Base-by-base conservation (phyloP, 2,888 invertebrate genomes). In the Luffia ferchaultella region DNA sequence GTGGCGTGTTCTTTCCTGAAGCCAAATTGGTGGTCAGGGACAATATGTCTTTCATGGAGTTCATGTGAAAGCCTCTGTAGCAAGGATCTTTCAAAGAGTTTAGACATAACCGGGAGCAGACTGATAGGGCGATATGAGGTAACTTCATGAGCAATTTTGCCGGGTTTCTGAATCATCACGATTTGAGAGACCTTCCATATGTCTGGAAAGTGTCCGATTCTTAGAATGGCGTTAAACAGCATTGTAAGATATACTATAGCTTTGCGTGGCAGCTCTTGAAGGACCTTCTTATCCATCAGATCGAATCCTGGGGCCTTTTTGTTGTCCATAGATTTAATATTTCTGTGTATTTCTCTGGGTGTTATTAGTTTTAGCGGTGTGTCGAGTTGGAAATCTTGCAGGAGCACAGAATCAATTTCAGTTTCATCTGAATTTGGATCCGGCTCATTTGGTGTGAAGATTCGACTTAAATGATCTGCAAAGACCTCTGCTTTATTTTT, bases 141-240 rank as follows among this genome's bases (percentile, higher is more conserved):
- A 2, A 42, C 42, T n/a, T 55, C 53, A 16, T 57, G 12, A 2
- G 45, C 16, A 7, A 51, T 50, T 46, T 60, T 60, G 1, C 57
- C 60, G 16, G 52, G 50, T 50, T 60, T 62, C 5, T 44, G 52
- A 7, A 60, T 45, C 58, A 61, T 59, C 1, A 53, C 49, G 1
- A 61, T 52, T 42, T 55, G 53, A 0, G 60, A 55, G 0, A 59
- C 48, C 49, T 60, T 60, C 58, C 58, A 62, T 18, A 54, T 46
- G 0, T 3, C 18, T 1, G 61, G 55, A 1, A 48, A 56, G 42
- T 53, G 42, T 16, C 49, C 43, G 2, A 51, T 15, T 48, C 54
- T 48, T 0, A n/a, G n/a, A n/a, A n/a, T n/a, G n/a, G n/a, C n/a
- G n/a, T n/a, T n/a, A n/a, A n/a, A n/a, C n/a, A n/a, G n/a, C n/a